phyloP scores from a whole-genome alignment of 2,797 vertebrate genomes.

The Falco peregrinus region DNA sequence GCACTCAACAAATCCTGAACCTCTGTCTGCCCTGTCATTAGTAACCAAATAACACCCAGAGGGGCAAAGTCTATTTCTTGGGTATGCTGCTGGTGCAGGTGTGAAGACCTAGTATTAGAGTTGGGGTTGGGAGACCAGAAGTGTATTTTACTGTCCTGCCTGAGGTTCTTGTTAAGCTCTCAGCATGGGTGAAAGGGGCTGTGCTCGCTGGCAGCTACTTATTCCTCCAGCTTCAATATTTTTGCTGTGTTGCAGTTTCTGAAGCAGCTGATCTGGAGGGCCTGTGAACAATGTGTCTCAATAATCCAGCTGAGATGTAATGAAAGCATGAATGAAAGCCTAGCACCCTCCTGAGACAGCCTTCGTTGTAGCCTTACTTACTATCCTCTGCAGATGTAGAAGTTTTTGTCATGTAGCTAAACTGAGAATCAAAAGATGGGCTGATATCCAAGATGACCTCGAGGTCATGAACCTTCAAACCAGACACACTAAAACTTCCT shows the following conservation, averaged over 20 bases:
- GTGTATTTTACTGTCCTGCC: background rate
- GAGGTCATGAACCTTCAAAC: constrained; percentile 35
- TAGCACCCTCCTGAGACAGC: constrained; percentile 47
- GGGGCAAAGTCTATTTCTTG: background rate
- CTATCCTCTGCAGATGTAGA: background rate
- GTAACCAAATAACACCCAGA: background rate
- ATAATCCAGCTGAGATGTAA: constrained; percentile 59
- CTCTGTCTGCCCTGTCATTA: background rate
- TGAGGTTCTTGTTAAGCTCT: constrained; percentile 2
- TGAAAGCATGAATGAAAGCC: constrained; percentile 50
- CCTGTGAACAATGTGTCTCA: constrained; percentile 6
- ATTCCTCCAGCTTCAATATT: constrained; percentile 17
- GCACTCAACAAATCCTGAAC: background rate
- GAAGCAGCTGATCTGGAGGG: constrained; percentile 40
- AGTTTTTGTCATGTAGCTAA: constrained; percentile 48
- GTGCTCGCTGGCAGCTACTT: background rate
- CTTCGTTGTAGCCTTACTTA: constrained; percentile 26
- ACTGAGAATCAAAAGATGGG: constrained; percentile 61
- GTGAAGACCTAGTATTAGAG: background rate
- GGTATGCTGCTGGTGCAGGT: background rate
- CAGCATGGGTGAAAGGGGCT: background rate
- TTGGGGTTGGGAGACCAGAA: background rate
- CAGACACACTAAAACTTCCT: constrained; percentile 23
- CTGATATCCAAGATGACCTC: constrained; percentile 44
- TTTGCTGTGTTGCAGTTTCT: constrained; percentile 43